Evolutionary conservation across 2,797 vertebrate genomes (phyloP), one percentile per base, ranked within the genome.

Genomic region (Anniella stebbinsi): DNA sequence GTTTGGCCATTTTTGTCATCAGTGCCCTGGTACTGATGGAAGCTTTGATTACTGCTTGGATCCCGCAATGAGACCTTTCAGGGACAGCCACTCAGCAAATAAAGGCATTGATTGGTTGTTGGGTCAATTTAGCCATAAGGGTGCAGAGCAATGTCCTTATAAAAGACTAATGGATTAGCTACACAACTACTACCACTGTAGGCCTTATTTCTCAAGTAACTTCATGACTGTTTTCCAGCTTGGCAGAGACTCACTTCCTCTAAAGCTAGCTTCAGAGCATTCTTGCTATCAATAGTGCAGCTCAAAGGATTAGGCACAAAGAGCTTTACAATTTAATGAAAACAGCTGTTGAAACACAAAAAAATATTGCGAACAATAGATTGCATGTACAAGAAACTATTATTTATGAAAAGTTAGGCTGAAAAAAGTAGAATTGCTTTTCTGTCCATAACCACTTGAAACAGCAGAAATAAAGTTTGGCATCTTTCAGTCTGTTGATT

Each of bases 1-100:
- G 96, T 97, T 97, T 96, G 97, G 96, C 96, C 97, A 95, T 97
- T 98, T 97, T 96, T 97, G 97, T 97, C 97, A 97, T 97, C 97
- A 95, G 96, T 94, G 95, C 94, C 95, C 96, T 93, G 91, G 96
- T 95, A 96, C 96, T 96, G 96, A 97, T 96, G 96, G 95, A 97
- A 94, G 95, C 96, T 98, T 97, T 97, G 97, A 97, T 97, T 97
- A 95, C 89, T 92, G 96, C 96, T 97, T 97, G 97, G 96, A 97
- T 96, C 93, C 89, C 87, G 96, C 96, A 95, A 7, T 88, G 96
- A 97, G 97, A 97, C 95, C 95, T 96, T 97, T 97, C 94, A 95
- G 95, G 94, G 96, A 97, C 95, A 97, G 92, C 96, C 97, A 97
- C 96, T 97, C 97, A 97, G 96, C 96, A 97, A 97, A 97, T 97